Evolutionary conservation across 2,113 vertebrate species (phyloP).

Genomic region (Myxocyprinus asiaticus): DNA sequence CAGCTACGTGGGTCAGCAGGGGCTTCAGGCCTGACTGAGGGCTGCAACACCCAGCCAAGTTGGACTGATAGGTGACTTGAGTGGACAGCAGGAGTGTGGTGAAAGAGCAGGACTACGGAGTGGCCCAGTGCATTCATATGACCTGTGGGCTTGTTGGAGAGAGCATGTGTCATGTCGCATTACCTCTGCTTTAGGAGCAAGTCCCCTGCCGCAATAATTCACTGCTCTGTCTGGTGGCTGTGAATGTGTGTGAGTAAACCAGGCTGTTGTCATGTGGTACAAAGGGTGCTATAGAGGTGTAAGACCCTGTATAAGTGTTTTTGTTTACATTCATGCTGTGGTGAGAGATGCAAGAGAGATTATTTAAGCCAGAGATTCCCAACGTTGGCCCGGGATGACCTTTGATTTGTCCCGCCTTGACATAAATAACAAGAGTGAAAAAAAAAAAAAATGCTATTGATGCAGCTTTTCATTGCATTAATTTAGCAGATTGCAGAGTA

Average conservation of each 20-base stretch:
- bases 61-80: conserved; percentile 74
- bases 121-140: conserved; percentile 45
- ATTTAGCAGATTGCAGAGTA: no score
- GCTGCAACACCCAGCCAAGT: conserved; percentile 61
- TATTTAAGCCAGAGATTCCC: no score
- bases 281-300: neutral
- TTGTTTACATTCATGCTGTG: neutral
- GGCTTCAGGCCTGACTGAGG: conserved; percentile 58
- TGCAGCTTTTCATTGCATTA: no score
- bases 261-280: conserved; percentile 2
- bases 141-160: conserved; percentile 70
- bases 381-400: no score
- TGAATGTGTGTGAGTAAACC: conserved; percentile 4
- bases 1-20: conserved; percentile 58
- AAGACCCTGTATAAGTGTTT: neutral
- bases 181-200: conserved; percentile 30
- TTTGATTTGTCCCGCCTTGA: no score
- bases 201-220: conserved; percentile 6
- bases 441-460: no score
- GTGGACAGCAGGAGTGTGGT: conserved; percentile 59
- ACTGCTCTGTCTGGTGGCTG: conserved; percentile 42
- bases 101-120: conserved; percentile 21
- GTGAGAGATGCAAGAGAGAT: no score
- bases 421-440: no score
- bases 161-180: conserved; percentile 72